Evolutionary conservation across 2,888 invertebrate genomes (phyloP).

Genomic region (Drosophila testacea): DNA sequence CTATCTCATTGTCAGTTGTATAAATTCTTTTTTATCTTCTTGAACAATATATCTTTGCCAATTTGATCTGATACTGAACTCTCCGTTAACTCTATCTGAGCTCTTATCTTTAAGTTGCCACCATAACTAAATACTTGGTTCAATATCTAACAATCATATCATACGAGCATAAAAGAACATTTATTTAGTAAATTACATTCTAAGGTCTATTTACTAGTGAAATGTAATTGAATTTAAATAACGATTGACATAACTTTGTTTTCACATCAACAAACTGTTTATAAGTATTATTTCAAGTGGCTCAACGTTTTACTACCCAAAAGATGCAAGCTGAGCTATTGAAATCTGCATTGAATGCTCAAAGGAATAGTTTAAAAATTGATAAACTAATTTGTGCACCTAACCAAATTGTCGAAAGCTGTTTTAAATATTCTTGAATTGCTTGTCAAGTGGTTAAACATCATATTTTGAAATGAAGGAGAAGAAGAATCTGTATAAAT

Average conservation of each 20-base stretch:
- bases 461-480: no score
- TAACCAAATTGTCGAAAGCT: not conserved
- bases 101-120: not conserved
- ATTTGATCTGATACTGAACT: no score
- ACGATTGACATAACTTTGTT: not conserved
- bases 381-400: not conserved
- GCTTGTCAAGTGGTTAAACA: no score
- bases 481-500: no score
- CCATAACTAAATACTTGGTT: not conserved
- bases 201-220: conserved; percentile 3
- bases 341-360: conserved; percentile 5
- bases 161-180: not conserved
- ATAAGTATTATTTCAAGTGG: not conserved
- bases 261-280: not conserved
- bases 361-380: not conserved
- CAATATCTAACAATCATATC: conserved; percentile 15
- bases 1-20: no score
- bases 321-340: conserved; percentile 3
- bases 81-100: not conserved
- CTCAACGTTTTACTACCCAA: not conserved
- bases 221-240: no score
- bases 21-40: no score
- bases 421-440: no score
- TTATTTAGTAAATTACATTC: conserved; percentile 8
- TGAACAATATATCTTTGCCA: no score